Conservation (phyloP, 2,888 invertebrate species). For the Megalurothrips usitatus region DNA sequence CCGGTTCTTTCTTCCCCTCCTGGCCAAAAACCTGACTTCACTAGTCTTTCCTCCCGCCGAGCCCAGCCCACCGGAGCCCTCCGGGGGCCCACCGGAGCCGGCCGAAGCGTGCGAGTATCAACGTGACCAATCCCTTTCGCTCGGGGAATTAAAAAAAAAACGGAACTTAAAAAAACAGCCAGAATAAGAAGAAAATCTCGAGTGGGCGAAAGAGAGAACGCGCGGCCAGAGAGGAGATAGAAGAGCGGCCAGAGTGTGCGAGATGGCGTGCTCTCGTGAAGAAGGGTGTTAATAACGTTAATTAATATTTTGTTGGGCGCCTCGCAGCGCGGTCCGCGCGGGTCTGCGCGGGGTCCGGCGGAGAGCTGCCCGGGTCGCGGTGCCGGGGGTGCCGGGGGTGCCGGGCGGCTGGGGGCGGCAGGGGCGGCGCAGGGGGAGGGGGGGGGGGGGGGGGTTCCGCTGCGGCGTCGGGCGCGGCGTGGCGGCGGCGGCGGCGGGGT, state of each 20-base stretch:
- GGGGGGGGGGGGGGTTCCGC: neutral
- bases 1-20: no score
- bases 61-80: no score
- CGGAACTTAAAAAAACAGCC: neutral
- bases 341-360: neutral
- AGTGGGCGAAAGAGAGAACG: neutral
- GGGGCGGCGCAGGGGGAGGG: neutral
- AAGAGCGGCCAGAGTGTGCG: conserved; percentile 33
- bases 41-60: no score
- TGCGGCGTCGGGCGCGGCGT: conserved; percentile 38
- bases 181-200: neutral
- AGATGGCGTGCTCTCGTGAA: conserved; percentile 40
- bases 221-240: neutral
- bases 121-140: no score
- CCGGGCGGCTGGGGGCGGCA: neutral
- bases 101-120: no score
- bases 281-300: conserved; percentile 58
- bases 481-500: conserved; percentile 36
- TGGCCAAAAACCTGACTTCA: no score
- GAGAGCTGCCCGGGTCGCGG: neutral
- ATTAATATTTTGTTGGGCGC: conserved; percentile 57
- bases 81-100: no score
- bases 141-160: neutral
- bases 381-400: neutral
- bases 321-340: conserved; percentile 42